A percentile compares a stretch with the other conserved stretches of the same genome.
Conservation (phyloP, 2,888 invertebrate genomes). For the Conistra vaccinii region DNA sequence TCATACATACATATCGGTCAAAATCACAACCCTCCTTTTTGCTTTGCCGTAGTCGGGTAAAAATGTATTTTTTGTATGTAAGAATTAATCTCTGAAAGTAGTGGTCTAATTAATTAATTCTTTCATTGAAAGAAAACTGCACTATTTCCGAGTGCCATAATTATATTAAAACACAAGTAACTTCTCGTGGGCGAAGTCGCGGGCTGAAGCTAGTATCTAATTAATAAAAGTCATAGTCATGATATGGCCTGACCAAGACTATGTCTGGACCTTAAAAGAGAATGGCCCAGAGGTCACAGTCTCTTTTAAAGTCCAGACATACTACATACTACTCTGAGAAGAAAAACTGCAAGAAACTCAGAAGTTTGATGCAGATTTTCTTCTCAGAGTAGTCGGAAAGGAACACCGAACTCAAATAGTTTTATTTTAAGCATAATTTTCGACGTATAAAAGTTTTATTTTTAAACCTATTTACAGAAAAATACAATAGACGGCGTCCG, state of each 20-base stretch:
- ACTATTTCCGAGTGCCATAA: neutral
- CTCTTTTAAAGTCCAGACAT: too few species aligned
- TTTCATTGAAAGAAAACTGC: neutral
- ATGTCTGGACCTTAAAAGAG: neutral
- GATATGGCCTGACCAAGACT: neutral
- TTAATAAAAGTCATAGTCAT: too few species aligned
- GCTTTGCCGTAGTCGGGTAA: too few species aligned
- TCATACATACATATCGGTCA: too few species aligned
- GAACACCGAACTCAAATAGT: neutral
- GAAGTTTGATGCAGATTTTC: neutral
- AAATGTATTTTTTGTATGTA: neutral
- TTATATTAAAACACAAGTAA: neutral
- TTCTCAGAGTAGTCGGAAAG: neutral
- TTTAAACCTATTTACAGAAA: neutral
- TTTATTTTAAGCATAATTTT: neutral
- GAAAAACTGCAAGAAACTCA: too few species aligned
- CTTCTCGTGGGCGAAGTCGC: too few species aligned
- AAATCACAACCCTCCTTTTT: too few species aligned
- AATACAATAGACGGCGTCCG: too few species aligned
- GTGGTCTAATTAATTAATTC: neutral
- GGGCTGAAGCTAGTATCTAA: too few species aligned
- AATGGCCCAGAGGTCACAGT: too few species aligned
- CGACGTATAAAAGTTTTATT: neutral
- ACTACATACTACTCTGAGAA: too few species aligned
- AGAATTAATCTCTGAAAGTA: neutral